Evolutionary conservation across 2,113 vertebrate species (phyloP), one percentile per base, ranked within the genome.

Genomic region (Osmerus eperlanus): DNA sequence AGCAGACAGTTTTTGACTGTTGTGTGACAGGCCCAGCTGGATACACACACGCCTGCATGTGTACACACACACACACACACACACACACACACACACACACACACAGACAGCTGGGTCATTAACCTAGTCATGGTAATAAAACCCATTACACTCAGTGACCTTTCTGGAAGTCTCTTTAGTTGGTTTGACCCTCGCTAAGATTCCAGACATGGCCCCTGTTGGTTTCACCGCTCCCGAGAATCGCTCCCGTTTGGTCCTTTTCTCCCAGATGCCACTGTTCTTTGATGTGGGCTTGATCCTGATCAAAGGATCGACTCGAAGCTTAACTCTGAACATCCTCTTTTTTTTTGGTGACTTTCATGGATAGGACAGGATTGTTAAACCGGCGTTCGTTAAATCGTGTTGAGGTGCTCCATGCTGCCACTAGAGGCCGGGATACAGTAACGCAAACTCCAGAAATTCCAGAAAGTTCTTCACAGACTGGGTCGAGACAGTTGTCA

Each of bases 181-280:
- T 70, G 21, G 36, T 70, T 58, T 58, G 53, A 58, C 53, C 67
- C 67, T 58, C 25, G 2, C n/a, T 15, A 54, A 12, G 23, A 58
- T 59, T 41, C 68, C 68, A 59, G 29, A 70, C 32, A 36, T 15
- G 36, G 18, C 59, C 28, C 41, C 67, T 23, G 41, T 47, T 70
- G 9, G 32, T 23, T 70, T 6, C n/a, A 47, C 36, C 36, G 36
- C 3, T 21, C 25, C 29, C 2, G 29, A 32, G 29, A 23, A 23
- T 23, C 36, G 36, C 1, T 21, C 25, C 21, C 41, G 12, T 60
- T 13, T 21, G 14, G 15, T 28, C 3, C 12, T 15, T 28, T 16
- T 2, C 19, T 41, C 8, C 36, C 36, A 41, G 36, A 41, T 9
- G 36, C 8, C 36, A 6, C 36, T 41, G 4, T 41, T 41, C 36